A percentile compares a stretch with the other conserved stretches of the same genome.
Conservation (phyloP, 2,888 invertebrate genomes). For the Drosophila mercatorum region DNA sequence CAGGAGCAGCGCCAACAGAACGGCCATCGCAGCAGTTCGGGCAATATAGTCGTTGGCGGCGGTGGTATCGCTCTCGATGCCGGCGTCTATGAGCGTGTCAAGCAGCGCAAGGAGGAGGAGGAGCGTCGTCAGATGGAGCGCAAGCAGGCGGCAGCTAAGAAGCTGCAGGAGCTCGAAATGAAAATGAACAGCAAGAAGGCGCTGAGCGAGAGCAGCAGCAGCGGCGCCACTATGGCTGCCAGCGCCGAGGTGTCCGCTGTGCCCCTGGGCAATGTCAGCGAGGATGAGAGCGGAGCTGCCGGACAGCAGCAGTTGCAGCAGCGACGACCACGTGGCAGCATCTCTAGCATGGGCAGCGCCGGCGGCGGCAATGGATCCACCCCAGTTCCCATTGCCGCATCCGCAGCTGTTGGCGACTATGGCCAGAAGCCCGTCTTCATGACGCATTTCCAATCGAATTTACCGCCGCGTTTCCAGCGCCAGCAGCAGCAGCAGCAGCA, state of each 20-base stretch:
- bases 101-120: slow-evolving; percentile 94
- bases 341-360: slow-evolving; percentile 54
- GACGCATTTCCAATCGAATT: slow-evolving; percentile 91
- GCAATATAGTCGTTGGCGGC: slow-evolving; percentile 54
- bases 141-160: slow-evolving; percentile 87
- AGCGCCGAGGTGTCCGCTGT: slow-evolving; percentile 16
- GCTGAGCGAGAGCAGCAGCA: slow-evolving; percentile 42
- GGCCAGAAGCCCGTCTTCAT: slow-evolving; percentile 86
- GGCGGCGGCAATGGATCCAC: slow-evolving; percentile 34
- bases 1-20: slow-evolving; percentile 82
- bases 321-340: slow-evolving; percentile 54
- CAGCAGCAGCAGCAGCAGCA: slow-evolving; percentile 87
- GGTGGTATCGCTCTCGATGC: slow-evolving; percentile 86
- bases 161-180: slow-evolving; percentile 89
- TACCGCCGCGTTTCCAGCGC: slow-evolving; percentile 94
- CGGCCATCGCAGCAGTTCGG: slow-evolving; percentile 84
- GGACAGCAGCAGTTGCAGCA: slow-evolving; percentile 45
- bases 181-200: slow-evolving; percentile 87
- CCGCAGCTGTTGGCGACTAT: slow-evolving; percentile 59
- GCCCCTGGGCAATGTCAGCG: slow-evolving; percentile 55
- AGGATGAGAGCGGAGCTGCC: slow-evolving; percentile 53
- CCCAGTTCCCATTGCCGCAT: slow-evolving; percentile 38
- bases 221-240: slow-evolving; percentile 7
- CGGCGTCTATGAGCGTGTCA: slow-evolving; percentile 92
- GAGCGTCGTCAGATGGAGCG: slow-evolving; percentile 90